Evolutionary conservation across 2,113 vertebrate species (phyloP).

Genomic region (Scytalopus superciliaris): DNA sequence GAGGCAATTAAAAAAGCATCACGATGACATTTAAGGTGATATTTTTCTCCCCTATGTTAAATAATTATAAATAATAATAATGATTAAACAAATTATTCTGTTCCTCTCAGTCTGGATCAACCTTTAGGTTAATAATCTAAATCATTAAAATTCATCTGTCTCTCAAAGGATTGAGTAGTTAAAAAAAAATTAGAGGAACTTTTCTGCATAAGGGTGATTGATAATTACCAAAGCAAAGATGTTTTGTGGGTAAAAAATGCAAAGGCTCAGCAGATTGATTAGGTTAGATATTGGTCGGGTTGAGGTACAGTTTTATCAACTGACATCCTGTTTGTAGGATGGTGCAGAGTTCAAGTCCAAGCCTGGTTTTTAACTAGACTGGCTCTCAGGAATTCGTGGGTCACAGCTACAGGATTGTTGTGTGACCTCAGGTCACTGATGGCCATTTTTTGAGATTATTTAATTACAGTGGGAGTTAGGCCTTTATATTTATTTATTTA

Average conservation of each 20-base stretch:
- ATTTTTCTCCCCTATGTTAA: conserved; percentile 79
- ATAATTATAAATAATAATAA: conserved; percentile 86
- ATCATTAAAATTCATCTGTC: conserved; percentile 80
- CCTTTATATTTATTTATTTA: too few relatives aligned
- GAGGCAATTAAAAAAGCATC: conserved; percentile 80
- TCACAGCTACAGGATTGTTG: neutral
- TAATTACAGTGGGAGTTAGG: neutral
- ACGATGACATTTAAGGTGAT: conserved; percentile 83
- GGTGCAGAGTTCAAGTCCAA: neutral
- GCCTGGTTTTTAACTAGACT: neutral
- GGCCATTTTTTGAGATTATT: neutral
- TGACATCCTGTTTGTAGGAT: neutral
- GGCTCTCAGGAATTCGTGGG: neutral
- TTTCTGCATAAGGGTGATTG: conserved; percentile 73
- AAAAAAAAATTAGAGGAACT: conserved; percentile 45
- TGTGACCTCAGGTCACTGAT: neutral
- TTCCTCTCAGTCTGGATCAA: conserved; percentile 75
- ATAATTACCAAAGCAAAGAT: conserved; percentile 74
- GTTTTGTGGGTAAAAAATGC: conserved; percentile 11
- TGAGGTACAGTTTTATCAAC: neutral
- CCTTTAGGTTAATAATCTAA: conserved; percentile 82
- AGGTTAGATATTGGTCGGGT: neutral
- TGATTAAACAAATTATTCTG: conserved; percentile 80
- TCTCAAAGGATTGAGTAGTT: conserved; percentile 75
- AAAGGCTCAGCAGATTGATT: conserved; percentile 6